Conservation (phyloP, 2,797 vertebrate genomes). For the Pseudomugil gertrudae region DNA sequence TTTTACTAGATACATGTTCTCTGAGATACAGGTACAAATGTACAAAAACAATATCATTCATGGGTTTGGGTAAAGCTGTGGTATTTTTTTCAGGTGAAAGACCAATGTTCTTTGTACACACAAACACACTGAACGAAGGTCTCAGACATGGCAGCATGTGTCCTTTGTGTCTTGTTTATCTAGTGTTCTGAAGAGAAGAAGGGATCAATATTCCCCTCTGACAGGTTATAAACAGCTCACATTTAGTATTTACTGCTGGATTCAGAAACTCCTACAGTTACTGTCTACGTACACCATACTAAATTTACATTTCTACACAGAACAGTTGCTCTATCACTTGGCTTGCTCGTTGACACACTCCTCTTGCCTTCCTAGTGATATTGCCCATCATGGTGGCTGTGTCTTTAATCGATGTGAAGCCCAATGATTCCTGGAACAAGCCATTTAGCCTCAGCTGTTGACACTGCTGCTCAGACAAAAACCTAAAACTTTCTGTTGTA, state of each 20-base stretch:
- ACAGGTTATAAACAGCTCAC: constrained; percentile 55
- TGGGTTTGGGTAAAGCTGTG: not conserved
- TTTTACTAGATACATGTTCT: not conserved
- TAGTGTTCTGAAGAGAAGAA: constrained; percentile 31
- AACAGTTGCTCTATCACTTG: constrained; percentile 39
- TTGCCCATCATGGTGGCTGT: constrained; percentile 33
- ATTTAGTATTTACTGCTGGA: constrained; percentile 45
- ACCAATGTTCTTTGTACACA: constrained; percentile 26
- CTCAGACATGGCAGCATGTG: constrained; percentile 1
- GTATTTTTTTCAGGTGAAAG: constrained; percentile 29
- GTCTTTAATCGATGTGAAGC: constrained; percentile 56
- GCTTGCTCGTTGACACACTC: constrained; percentile 24
- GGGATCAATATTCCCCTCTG: constrained; percentile 50
- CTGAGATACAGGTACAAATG: not conserved
- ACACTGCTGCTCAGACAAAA: constrained; percentile 43
- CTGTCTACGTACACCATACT: constrained; percentile 20
- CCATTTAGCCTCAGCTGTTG: constrained; percentile 52
- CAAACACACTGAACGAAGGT: constrained; percentile 22
- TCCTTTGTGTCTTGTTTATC: constrained; percentile 48
- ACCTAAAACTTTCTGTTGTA: constrained; percentile 50
- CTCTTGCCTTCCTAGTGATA: constrained; percentile 21
- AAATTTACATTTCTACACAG: constrained; percentile 41
- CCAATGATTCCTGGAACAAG: constrained; percentile 57
- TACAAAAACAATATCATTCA: not conserved
- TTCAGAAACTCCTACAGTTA: constrained; percentile 20